These are phyloP conservation scores for Neostethus bicornis DNA, from an alignment of 2,797 vertebrate species.

Conservation along the genomic window DNA sequence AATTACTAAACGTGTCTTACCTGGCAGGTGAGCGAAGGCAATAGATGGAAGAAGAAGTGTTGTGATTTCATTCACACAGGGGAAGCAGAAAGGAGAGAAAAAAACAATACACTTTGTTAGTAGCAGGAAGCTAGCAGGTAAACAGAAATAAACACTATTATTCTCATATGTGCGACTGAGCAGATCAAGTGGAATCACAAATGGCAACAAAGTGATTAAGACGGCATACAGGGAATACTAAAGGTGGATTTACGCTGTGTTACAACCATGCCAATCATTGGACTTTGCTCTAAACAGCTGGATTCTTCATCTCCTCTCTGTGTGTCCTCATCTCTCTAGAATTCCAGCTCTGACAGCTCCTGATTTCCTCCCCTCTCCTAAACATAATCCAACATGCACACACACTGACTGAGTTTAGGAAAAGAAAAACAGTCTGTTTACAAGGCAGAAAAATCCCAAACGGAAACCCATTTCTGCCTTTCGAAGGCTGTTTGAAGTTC, in stretches of 20 bases:
- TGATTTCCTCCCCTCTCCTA: slow-evolving; percentile 28
- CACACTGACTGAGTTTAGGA: slow-evolving; percentile 52
- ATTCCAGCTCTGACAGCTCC: slow-evolving; percentile 45
- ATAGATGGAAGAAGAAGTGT: slow-evolving; percentile 11
- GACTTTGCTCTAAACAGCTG: slow-evolving; percentile 36
- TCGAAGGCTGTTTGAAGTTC: slow-evolving; percentile 75
- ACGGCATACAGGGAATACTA: slow-evolving; percentile 5
- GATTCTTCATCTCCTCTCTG: slow-evolving; percentile 27
- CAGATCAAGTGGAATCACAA: slow-evolving; percentile 23
- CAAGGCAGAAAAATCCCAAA: slow-evolving; percentile 70
- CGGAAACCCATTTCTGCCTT: slow-evolving; percentile 68
- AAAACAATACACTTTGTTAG: slow-evolving; percentile 33
- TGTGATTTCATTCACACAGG: slow-evolving; percentile 32
- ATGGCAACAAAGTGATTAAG: slow-evolving; percentile 37
- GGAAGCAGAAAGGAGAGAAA: slow-evolving; percentile 15
- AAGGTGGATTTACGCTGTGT: slow-evolving; percentile 41
- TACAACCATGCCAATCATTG: slow-evolving; percentile 51
- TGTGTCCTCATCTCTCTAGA: slow-evolving; percentile 19
- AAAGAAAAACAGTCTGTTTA: slow-evolving; percentile 69
- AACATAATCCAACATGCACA: slow-evolving; percentile 18
- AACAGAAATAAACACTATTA: slow-evolving; percentile 14
- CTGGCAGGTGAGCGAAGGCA: slow-evolving; percentile 32
- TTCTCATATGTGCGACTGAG: slow-evolving; percentile 19
- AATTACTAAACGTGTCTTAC: slow-evolving; percentile 41
- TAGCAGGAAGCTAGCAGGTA: not conserved